Percentiles rank a stretch among this genome's conserved stretches.
Evolutionary conservation across 2,888 invertebrate genomes (phyloP).

Genomic region (Lochmaea crataegi): DNA sequence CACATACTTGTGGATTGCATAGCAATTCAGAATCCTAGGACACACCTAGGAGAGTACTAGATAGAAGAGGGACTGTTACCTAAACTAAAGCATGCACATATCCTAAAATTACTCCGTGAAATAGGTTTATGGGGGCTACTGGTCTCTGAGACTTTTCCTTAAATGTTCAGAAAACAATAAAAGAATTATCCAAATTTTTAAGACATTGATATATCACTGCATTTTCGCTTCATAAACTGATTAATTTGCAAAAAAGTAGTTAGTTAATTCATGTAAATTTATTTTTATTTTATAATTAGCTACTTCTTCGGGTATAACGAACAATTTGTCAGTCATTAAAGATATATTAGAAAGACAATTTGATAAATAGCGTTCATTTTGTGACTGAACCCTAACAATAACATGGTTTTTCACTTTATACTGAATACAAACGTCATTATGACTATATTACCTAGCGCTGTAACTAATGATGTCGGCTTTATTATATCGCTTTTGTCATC

Average conservation of each 20-base stretch:
- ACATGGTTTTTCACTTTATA: conserved; percentile 13
- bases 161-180: too few relatives aligned
- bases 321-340: conserved; percentile 13
- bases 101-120: too few relatives aligned
- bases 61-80: too few relatives aligned
- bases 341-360: conserved; percentile 10
- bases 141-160: too few relatives aligned
- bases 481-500: background rate
- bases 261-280: conserved; percentile 10
- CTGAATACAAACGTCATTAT: conserved; percentile 7
- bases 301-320: conserved; percentile 1
- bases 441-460: conserved; percentile 1
- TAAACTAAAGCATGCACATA: too few relatives aligned
- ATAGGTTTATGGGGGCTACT: too few relatives aligned
- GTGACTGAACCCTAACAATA: conserved; percentile 3
- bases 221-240: background rate
- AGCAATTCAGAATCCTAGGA: too few relatives aligned
- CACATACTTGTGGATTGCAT: too few relatives aligned
- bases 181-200: too few relatives aligned
- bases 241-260: background rate
- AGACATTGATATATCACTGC: background rate
- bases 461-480: conserved; percentile 19
- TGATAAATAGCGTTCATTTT: background rate
- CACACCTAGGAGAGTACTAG: too few relatives aligned
- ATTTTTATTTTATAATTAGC: background rate